Base-by-base conservation (phyloP, 2,888 invertebrate species). In the Tanypteryx hageni region DNA sequence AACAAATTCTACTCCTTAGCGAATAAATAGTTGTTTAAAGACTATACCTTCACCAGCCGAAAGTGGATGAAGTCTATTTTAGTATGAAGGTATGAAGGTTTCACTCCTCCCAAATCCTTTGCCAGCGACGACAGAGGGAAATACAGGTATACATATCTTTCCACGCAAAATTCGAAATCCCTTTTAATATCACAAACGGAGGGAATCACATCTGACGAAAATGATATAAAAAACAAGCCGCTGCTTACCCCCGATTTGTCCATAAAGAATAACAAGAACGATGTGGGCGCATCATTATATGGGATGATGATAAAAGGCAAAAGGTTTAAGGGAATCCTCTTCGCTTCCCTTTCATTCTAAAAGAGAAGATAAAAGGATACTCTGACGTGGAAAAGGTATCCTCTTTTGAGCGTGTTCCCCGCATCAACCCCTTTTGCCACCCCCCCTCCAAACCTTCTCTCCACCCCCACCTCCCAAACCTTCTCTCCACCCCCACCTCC, bases 361-460 rank as follows among this genome's bases (percentile, higher is more conserved):
- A 27, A 76, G 76, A 76, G 76, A 22, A 76, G 76, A 76, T 76
- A 27, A 76, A 76, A 76, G 76, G 76, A 76, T 76, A n/a, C 68
- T 18, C 8, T 18, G n/a, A 68, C 68, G 76, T 11, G 22, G 76
- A 76, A 76, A 76, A 27, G 76, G 22, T 76, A 76, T 76, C 44
- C 44, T 44, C 76, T 76, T 76, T 76, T 76, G 76, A 27, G 22
- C 22, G 76, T 76, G 27, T 76, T 76, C 76, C 76, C 76, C 76
- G 22, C 76, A 76, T 76, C 68, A 68, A 68, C 68, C 68, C 68
- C 68, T 68, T 68, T 76, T 27, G 22, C 11, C 76, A 3, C 44
- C 5, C 44, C 5, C 5, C 5, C 44, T 5, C 44, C 44, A 44
- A 44, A 44, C 44, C 44, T 44, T 44, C 3, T 5, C 44, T 44